Conservation (phyloP, 2,888 invertebrate species). For the Nomada hirtipes region DNA sequence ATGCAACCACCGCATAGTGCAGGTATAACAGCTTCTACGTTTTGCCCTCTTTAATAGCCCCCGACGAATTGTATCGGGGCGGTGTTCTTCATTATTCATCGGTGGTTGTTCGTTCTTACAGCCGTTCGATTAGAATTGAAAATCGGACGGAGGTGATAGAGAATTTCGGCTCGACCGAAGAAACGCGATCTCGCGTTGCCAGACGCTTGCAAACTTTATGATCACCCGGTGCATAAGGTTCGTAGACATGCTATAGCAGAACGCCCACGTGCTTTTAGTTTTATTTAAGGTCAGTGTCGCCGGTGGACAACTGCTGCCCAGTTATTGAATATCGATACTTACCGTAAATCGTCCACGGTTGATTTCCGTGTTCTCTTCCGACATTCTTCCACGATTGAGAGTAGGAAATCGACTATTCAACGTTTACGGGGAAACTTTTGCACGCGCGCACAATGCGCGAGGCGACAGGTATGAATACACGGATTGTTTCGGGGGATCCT, state of each 20-base stretch:
- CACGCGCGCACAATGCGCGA: slow-evolving; percentile 38
- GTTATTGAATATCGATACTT: slow-evolving; percentile 63
- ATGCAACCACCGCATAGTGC: background rate
- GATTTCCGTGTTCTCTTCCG: slow-evolving; percentile 21
- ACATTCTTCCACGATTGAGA: slow-evolving; percentile 29
- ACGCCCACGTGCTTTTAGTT: slow-evolving; percentile 40
- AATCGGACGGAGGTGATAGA: background rate
- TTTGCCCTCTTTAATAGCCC: slow-evolving; percentile 16
- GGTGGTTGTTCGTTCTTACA: slow-evolving; percentile 1
- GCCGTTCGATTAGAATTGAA: slow-evolving; percentile 22
- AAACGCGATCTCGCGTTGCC: slow-evolving; percentile 7
- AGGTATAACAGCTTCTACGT: background rate
- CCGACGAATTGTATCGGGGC: background rate
- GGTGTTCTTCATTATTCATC: background rate
- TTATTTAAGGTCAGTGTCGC: slow-evolving; percentile 53
- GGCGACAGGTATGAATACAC: background rate
- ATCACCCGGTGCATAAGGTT: slow-evolving; percentile 43
- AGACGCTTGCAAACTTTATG: slow-evolving; percentile 34
- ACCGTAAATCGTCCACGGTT: slow-evolving; percentile 34
- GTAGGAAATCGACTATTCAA: slow-evolving; percentile 5
- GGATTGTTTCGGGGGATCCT: too few species aligned
- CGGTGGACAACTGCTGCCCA: slow-evolving; percentile 28
- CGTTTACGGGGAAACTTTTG: slow-evolving; percentile 16
- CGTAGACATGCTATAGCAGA: background rate
- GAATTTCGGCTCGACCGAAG: background rate